Evolutionary conservation across 2,797 vertebrate species (phyloP), one percentile per base, ranked within the genome.

Genomic region (Tadarida brasiliensis): DNA sequence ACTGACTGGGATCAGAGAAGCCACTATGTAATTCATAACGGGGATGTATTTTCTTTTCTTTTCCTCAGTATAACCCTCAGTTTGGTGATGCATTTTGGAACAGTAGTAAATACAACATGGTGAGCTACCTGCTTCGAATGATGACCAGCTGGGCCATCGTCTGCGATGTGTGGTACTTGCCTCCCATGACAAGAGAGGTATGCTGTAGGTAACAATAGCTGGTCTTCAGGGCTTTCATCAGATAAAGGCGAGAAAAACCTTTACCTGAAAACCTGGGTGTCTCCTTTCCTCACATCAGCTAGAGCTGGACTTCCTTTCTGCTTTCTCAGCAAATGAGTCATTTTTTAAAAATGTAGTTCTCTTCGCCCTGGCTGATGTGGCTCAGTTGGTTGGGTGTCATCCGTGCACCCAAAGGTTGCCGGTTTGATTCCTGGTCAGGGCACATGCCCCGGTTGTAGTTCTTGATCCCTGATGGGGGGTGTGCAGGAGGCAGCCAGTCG

Each of bases 71-170:
- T 47, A 99, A 99, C 93, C 99, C 99, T 44, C 99, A 99, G 65
- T 99, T 99, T 94, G 99, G 99, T 4, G 99, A 99, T 5, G 99
- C 99, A 0, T 99, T 99, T 98, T 99, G 99, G 99, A 99, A 99
- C 98, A 99, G 99, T 97, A 98, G 99, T 90, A 99, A 99, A 78
- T 99, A 99, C 90, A 99, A 98, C 97, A 99, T 99, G 1, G 99
- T 99, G 94, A 99, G 99, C 98, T 99, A 99, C 96, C 98, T 99
- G 90, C 98, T 99, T 91, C 98, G 99, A 67, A 99, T 99, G 95
- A 99, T 99, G 99, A 99, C 99, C 81, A 99, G 99, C 98, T 99
- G 99, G 99, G 99, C 99, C 94, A 99, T 99, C 0, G 99, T 99
- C 35, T 99, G 99, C 97, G 99, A 99, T 0, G 99, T 99, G 89